Evolutionary conservation across 2,797 vertebrate genomes (phyloP).

Genomic region (Peromyscus melanophrys): DNA sequence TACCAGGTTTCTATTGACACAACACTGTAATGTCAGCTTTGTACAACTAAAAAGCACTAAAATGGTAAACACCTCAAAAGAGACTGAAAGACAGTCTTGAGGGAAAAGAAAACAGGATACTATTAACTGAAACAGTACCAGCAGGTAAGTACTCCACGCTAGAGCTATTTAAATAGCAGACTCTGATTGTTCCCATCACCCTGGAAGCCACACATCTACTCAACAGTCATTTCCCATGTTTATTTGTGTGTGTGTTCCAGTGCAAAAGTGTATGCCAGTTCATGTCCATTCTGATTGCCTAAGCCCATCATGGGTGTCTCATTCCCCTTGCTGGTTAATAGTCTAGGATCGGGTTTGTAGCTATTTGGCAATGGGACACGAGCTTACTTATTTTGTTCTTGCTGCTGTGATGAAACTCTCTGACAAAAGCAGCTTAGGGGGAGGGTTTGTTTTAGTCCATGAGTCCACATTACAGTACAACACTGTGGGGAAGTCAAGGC

Average conservation of each 20-base stretch:
- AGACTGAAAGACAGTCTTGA: background rate
- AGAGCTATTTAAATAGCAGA: background rate
- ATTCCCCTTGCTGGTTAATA: background rate
- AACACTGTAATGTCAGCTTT: background rate
- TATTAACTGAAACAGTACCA: background rate
- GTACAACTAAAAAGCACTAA: background rate
- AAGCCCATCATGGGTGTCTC: background rate
- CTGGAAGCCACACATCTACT: background rate
- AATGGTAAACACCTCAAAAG: background rate
- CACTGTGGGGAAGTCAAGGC: background rate
- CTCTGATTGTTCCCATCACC: no score
- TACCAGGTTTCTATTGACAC: background rate
- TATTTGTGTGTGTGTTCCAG: background rate
- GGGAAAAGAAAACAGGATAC: background rate
- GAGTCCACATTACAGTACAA: background rate
- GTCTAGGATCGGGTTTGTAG: background rate
- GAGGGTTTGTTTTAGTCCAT: background rate
- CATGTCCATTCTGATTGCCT: background rate
- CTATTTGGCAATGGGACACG: background rate
- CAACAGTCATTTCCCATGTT: background rate
- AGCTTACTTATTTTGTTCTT: background rate
- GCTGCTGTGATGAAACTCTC: background rate
- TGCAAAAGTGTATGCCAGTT: background rate
- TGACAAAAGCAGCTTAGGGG: background rate
- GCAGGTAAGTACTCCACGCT: background rate